A percentile compares a stretch with the other conserved stretches of the same genome.
These are phyloP conservation scores for Nephrotoma appendiculata DNA, from an alignment of 2,888 invertebrate genomes.

Conservation along the genomic window DNA sequence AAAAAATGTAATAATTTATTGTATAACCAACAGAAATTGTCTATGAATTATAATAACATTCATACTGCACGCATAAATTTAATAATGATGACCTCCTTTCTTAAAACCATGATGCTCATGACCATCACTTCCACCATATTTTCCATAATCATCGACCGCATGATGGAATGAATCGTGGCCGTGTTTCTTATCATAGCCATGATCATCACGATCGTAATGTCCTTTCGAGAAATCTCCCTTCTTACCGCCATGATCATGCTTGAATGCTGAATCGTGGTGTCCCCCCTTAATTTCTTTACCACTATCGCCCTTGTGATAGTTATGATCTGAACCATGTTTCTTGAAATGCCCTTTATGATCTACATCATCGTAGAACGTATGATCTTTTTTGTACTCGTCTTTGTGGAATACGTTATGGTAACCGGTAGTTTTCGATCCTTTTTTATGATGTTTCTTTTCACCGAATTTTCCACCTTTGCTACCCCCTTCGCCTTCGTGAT, in stretches of 20 bases:
- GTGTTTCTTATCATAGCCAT: conserved; percentile 57
- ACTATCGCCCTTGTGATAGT: conserved; percentile 49
- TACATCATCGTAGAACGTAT: conserved; percentile 76
- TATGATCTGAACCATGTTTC: conserved; percentile 58
- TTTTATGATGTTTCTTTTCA: conserved; percentile 63
- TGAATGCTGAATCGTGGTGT: conserved; percentile 55
- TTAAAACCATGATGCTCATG: background rate
- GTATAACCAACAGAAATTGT: background rate
- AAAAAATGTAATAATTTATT: conserved; percentile 1
- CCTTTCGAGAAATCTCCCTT: conserved; percentile 63
- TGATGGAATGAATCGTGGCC: conserved; percentile 57
- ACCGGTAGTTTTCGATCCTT: conserved; percentile 64
- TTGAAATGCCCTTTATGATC: conserved; percentile 64
- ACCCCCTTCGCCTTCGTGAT: background rate
- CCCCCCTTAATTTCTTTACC: conserved; percentile 65
- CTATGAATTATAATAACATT: background rate
- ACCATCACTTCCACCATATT: background rate
- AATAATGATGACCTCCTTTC: background rate
- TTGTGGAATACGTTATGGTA: conserved; percentile 75
- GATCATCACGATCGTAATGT: conserved; percentile 58
- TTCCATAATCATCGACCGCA: conserved; percentile 37
- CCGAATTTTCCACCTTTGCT: conserved; percentile 42
- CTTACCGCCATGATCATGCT: conserved; percentile 58
- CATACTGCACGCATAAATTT: background rate
- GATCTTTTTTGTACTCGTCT: conserved; percentile 73